phyloP scores from a whole-genome alignment of 2,888 invertebrate genomes.

The Portevinia maculata region DNA sequence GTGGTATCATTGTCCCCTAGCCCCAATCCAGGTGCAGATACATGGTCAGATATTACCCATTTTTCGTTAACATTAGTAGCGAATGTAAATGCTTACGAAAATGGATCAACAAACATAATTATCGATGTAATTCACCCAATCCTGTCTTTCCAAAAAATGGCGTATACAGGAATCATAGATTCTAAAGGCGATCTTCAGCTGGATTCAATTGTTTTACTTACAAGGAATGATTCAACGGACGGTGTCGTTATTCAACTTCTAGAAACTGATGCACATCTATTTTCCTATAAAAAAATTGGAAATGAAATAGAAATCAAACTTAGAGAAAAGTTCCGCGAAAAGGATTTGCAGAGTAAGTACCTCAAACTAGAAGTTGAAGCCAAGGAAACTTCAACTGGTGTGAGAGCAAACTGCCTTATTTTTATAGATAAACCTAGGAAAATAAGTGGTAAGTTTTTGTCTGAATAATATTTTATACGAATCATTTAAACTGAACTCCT shows the following conservation, averaged over 20 bases:
- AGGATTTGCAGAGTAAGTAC: constrained; percentile 2
- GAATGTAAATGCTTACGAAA: constrained; percentile 15
- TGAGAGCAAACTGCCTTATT: constrained; percentile 5
- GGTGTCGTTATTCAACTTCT: constrained; percentile 28
- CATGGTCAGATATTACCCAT: constrained; percentile 1
- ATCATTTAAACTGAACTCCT: background rate
- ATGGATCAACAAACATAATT: constrained; percentile 28
- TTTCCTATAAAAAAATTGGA: constrained; percentile 5
- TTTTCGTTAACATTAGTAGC: background rate
- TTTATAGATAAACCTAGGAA: background rate
- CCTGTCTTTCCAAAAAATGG: constrained; percentile 11
- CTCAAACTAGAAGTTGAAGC: constrained; percentile 35
- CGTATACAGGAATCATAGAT: constrained; percentile 27
- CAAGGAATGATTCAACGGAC: constrained; percentile 8
- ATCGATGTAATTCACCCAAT: constrained; percentile 11
- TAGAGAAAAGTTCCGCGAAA: background rate
- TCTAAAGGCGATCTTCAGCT: constrained; percentile 8
- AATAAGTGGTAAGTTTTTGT: background rate
- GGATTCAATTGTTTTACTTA: constrained; percentile 12
- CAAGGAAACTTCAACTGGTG: constrained; percentile 3
- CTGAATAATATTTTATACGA: background rate
- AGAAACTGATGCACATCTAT: constrained; percentile 4
- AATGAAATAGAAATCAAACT: constrained; percentile 19
- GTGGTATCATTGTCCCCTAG: background rate
- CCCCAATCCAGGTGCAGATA: background rate